These are phyloP conservation scores for Scrobipalpa costella DNA, from an alignment of 2,888 invertebrate species.

Conservation along the genomic window DNA sequence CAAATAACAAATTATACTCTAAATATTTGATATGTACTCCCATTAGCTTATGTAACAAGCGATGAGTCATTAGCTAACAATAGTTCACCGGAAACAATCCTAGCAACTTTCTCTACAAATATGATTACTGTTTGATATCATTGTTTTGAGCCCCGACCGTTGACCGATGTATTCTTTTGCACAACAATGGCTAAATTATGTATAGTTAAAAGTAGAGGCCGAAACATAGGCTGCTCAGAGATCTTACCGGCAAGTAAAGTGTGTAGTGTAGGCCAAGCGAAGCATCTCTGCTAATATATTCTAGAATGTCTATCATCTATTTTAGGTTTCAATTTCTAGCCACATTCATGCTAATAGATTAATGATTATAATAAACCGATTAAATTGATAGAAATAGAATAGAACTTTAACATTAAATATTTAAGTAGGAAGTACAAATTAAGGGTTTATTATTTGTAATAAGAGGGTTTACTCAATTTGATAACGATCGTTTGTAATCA, in stretches of 20 bases:
- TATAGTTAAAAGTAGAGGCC: neutral
- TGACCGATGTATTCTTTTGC: constrained; percentile 21
- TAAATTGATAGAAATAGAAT: too few species aligned
- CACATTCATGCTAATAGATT: too few species aligned
- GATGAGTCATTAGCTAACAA: constrained; percentile 69
- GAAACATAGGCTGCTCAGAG: neutral
- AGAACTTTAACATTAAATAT: too few species aligned
- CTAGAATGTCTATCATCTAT: too few species aligned
- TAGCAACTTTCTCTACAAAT: constrained; percentile 52
- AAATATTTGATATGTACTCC: constrained; percentile 12
- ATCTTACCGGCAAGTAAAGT: neutral
- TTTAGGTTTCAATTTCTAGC: too few species aligned
- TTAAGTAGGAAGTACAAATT: too few species aligned
- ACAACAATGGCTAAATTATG: constrained; percentile 7
- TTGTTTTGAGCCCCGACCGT: constrained; percentile 36
- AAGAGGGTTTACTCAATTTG: neutral
- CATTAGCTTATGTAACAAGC: constrained; percentile 32
- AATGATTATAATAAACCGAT: too few species aligned
- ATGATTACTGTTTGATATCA: constrained; percentile 48
- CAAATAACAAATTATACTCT: neutral
- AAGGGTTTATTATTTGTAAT: too few species aligned
- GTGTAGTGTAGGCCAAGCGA: too few species aligned
- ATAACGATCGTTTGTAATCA: neutral
- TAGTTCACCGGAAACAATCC: constrained; percentile 59
- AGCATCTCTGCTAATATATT: too few species aligned